Base-by-base conservation (phyloP, 2,888 invertebrate genomes). In the Agrotis ipsilon region DNA sequence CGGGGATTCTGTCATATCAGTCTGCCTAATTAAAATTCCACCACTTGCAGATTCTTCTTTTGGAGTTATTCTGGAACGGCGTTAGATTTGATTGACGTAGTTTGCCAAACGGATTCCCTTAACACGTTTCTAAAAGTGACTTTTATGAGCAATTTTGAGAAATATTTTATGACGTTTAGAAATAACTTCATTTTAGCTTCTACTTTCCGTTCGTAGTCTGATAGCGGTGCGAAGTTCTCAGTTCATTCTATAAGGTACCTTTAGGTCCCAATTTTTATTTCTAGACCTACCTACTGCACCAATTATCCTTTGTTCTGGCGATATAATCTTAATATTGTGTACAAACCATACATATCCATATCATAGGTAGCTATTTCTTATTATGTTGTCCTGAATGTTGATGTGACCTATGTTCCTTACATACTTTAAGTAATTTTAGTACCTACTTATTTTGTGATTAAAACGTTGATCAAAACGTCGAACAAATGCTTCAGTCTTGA, bases 101-200 rank as follows among this genome's bases (percentile, higher is more conserved):
- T 89, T 88, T 83, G 86, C 84, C 80, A 84, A 82, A 86, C 78
- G 82, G 82, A 83, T 80, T 85, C 86, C 89, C 85, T 88, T 85
- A 83, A 82, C 82, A 84, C 77, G 81, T 84, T 86, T 84, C 83
- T 87, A 83, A 88, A 87, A 87, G 72, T 82, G 79, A 85, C 80
- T 79, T 89, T 86, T 85, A 88, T 84, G 86, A 86, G 76, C 79
- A 87, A 83, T 85, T 85, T 85, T 87, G 78, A 77, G 81, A 87
- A 86, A 87, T 86, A 86, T 86, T 88, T 89, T 83, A 88, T 78
- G 85, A 83, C 65, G 75, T 83, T 87, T 83, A 86, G 70, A 85
- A 87, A 84, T 86, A 88, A 87, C 83, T 84, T 76, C 66, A 86
- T 85, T 82, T 24, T 1, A 69, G 76, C 75, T 71, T 66, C 58